Percentiles rank a stretch among this genome's conserved stretches.
Conservation (phyloP, 23 tunicate species). For the Clavelina lepadiformis region DNA sequence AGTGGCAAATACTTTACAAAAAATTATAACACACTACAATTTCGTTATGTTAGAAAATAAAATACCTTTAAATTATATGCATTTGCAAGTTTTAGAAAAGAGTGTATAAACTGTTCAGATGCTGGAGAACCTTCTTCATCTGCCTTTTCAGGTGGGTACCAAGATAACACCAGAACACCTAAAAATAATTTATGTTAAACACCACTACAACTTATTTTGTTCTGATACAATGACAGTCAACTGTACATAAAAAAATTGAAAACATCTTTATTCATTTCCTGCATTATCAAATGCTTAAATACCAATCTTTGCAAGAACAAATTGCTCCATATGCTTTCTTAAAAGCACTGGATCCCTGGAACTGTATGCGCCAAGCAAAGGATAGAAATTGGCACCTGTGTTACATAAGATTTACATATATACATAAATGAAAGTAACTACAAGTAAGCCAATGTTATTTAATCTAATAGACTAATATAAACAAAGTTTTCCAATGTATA, state of each 20-base stretch:
- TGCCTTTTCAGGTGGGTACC: slow-evolving; percentile 61
- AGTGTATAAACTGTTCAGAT: slow-evolving; percentile 27
- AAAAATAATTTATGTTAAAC: not conserved
- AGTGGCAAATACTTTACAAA: not conserved
- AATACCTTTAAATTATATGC: slow-evolving; percentile 52
- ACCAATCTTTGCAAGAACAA: slow-evolving; percentile 74
- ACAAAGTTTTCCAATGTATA: no score
- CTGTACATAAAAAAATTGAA: not conserved
- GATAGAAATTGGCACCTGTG: slow-evolving; percentile 85
- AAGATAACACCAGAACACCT: slow-evolving; percentile 85
- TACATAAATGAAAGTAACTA: slow-evolving; percentile 4
- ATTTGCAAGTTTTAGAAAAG: slow-evolving; percentile 45
- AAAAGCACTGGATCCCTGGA: slow-evolving; percentile 37
- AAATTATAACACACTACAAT: not conserved
- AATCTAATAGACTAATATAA: not conserved
- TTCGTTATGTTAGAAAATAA: not conserved
- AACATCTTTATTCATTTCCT: no score
- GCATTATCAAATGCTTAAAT: not conserved
- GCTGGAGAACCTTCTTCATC: slow-evolving; percentile 86
- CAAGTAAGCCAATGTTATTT: not conserved
- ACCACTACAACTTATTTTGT: slow-evolving; percentile 2
- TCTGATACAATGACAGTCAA: not conserved
- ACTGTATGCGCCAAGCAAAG: slow-evolving; percentile 76
- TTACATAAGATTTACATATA: no score
- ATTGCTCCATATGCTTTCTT: slow-evolving; percentile 42